A percentile compares a stretch with the other conserved stretches of the same genome.
Evolutionary conservation across 2,113 vertebrate species (phyloP).

Genomic region (Trogon melanurus): DNA sequence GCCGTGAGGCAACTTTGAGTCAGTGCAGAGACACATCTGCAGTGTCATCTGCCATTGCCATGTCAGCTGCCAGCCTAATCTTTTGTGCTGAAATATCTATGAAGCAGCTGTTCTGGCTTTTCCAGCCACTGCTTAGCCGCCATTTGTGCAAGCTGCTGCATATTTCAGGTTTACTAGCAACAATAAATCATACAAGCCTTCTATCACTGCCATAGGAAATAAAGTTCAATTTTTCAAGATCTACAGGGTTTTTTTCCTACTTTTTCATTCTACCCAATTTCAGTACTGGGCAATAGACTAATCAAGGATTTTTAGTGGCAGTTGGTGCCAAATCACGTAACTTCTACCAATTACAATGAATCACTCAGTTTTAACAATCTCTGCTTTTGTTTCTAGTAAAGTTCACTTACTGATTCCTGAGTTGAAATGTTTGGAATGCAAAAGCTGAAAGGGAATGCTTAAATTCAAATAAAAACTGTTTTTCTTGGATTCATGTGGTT

Average conservation of each 20-base stretch:
- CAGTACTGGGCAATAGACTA: not conserved
- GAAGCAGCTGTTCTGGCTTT: not conserved
- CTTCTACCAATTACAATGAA: not conserved
- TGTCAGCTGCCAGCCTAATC: not conserved
- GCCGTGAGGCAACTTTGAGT: not conserved
- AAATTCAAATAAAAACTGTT: conserved; percentile 11
- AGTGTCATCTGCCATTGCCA: not conserved
- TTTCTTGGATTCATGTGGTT: conserved; percentile 8
- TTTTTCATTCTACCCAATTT: not conserved
- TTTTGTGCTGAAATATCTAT: not conserved
- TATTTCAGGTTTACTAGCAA: not conserved
- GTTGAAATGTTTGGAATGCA: conserved; percentile 26
- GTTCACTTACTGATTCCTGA: not conserved
- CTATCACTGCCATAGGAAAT: not conserved
- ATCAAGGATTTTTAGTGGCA: not conserved
- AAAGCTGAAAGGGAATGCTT: not conserved
- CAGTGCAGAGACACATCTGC: not conserved
- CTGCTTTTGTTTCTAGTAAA: not conserved
- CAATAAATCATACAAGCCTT: not conserved
- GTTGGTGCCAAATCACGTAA: not conserved
- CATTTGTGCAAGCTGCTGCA: not conserved
- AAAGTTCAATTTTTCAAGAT: not conserved
- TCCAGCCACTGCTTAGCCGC: not conserved
- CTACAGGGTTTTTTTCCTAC: not conserved
- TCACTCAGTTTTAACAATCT: not conserved